Base-by-base conservation (phyloP, 2,797 vertebrate species). In the Siniperca obscura region DNA sequence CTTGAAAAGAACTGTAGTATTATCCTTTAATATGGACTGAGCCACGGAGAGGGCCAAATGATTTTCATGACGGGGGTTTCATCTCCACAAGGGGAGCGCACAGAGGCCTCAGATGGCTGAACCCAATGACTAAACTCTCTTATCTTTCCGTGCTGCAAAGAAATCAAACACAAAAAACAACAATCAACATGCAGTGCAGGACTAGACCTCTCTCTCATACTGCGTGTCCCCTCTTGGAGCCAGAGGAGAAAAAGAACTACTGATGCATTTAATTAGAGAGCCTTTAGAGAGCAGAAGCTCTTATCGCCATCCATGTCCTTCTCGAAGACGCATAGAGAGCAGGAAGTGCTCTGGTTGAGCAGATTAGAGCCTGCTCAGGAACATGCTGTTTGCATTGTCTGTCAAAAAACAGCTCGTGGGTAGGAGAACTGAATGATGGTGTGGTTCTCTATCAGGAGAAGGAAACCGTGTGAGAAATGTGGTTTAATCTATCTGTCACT, bases 401-500 rank as follows among this genome's bases (percentile, higher is more conserved):
- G 65, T 38, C 17, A 53, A 80, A 53, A 42, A 79, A 62, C 57
- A 25, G 64, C 71, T 75, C 3, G 17, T 48, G 55, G 59, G 66
- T 19, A 50, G 70, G 36, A 76, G 27, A 68, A 62, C 52, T 36
- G 65, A 79, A 59, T 1, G 48, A 50, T 25, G 48, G 74, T 42
- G 67, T 34, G 44, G 59, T 80, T 86, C 76, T 46, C 79, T 22
- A 67, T 84, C 84, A 52, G 68, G 72, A 68, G 73, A 42, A 66
- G 48, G 42, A 81, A 81, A 69, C 44, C 8, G 27, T 11, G 74
- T 25, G 71, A 90, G 78, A 50, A 42, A 53, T 55, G 78, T 16
- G 83, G 69, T 89, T 88, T 87, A 81, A 91, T 91, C 61, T 57
- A 61, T 53, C 88, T 55, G 87, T 86, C 88, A 89, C 53, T 82